Evolutionary conservation across 2,888 invertebrate genomes (phyloP), one percentile per base, ranked within the genome.

Genomic region (Priocnemis perturbator): DNA sequence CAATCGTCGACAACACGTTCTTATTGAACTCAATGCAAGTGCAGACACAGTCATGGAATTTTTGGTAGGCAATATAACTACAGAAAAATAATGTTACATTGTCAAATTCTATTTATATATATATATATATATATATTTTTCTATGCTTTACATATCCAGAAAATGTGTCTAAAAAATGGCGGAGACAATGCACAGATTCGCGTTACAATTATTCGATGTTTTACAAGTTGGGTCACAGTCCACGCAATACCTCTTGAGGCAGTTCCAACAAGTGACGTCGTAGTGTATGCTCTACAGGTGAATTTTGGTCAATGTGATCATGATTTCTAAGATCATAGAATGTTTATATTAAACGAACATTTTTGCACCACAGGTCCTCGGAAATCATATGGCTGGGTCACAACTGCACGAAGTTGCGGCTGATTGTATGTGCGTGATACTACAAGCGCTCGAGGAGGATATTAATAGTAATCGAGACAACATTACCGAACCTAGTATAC

Each of bases 211-310:
- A 91, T 97, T 63, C 93, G 94, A 80, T 98, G 98, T 89, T 94
- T 97, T 88, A 96, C 96, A 0, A 96, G 97, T 9, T 98, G 98
- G 98, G 93, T 98, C 79, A 93, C 94, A 64, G 93, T 97, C 14
- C 94, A 94, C 81, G 96, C 95, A 15, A 93, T 98, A 76, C 93
- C 94, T 45, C 91, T 97, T 63, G 91, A 93, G 64, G 93, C 93
- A 71, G 91, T 97, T 60, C 92, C 94, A 0, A 93, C 94, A 74
- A 95, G 94, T 89, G 91, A 93, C 1, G 92, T 96, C 0, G 92
- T 95, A 60, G 92, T 93, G 52, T 93, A 94, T 87, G 93, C 94
- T 65, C 94, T 96, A 85, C 93, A 93, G 85, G 90, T 90, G 81
- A 59, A 23, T 19, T 11, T 37, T 3, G 3, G 23, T 3, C 5